A percentile compares a stretch with the other conserved stretches of the same genome.
Conservation (phyloP, 2,888 invertebrate species). For the Aphidoletes aphidimyza region DNA sequence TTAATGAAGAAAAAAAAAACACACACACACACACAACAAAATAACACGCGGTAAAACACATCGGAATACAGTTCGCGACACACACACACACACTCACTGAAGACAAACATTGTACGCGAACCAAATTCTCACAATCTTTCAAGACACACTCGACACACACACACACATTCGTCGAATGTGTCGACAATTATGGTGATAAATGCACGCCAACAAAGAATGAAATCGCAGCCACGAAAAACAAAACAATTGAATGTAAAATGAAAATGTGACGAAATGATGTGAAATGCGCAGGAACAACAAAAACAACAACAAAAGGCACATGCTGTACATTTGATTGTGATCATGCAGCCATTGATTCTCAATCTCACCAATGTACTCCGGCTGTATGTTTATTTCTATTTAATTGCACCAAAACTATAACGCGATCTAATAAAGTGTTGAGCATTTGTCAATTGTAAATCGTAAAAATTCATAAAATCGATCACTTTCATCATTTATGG, state of each 20-base stretch:
- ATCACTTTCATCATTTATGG: too few species aligned
- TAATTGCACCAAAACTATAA: too few species aligned
- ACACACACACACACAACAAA: background rate
- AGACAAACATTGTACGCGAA: background rate
- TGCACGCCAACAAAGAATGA: constrained; percentile 28
- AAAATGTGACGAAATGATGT: background rate
- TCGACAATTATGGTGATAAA: constrained; percentile 42
- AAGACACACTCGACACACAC: background rate
- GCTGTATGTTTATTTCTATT: too few species aligned
- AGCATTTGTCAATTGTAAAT: too few species aligned
- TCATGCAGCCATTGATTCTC: too few species aligned
- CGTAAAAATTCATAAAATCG: too few species aligned
- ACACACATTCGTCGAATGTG: background rate
- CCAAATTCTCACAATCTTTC: background rate
- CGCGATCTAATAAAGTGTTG: too few species aligned
- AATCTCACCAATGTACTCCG: too few species aligned
- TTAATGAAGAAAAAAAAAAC: background rate
- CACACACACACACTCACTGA: background rate
- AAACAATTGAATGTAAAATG: constrained; percentile 16
- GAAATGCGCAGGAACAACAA: background rate
- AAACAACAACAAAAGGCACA: background rate
- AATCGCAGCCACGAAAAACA: background rate
- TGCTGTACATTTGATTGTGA: background rate
- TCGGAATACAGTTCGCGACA: too few species aligned
- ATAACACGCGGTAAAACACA: too few species aligned